These are phyloP conservation scores for Pleuronectes platessa DNA, from an alignment of 2,113 vertebrate species.

Conservation along the genomic window DNA sequence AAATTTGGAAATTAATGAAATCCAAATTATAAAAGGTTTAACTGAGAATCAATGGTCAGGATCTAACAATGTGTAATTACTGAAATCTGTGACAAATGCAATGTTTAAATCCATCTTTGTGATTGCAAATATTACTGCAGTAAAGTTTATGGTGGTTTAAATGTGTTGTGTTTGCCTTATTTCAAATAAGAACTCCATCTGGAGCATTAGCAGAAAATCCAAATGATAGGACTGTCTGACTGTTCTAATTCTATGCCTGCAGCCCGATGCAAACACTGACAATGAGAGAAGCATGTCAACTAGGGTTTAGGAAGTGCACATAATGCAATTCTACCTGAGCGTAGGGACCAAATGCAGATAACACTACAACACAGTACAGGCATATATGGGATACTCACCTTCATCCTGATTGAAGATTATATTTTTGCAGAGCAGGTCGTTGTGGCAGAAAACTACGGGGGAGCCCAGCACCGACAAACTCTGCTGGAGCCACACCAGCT, in stretches of 20 bases:
- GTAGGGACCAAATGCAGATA: conserved; percentile 35
- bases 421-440: conserved; percentile 98
- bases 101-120: neutral
- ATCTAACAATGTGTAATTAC: neutral
- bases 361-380: conserved; percentile 55
- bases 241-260: conserved; percentile 47
- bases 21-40: neutral
- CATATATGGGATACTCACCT: conserved; percentile 85
- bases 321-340: conserved; percentile 62
- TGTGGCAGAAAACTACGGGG: conserved; percentile 97
- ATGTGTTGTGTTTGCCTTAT: neutral
- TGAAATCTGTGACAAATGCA: neutral
- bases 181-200: conserved; percentile 8
- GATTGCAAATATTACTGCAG: neutral
- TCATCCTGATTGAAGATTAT: conserved; percentile 95
- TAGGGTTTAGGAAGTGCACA: conserved; percentile 35
- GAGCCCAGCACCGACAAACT: conserved; percentile 91
- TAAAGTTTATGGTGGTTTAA: neutral
- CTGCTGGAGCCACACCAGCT: conserved; percentile 95
- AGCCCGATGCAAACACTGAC: conserved; percentile 37
- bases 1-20: neutral
- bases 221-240: conserved; percentile 19
- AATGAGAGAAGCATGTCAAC: conserved; percentile 55
- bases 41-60: neutral
- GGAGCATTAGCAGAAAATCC: neutral